Conservation (phyloP, 2,797 vertebrate genomes). For the Neoniphon sammara region DNA sequence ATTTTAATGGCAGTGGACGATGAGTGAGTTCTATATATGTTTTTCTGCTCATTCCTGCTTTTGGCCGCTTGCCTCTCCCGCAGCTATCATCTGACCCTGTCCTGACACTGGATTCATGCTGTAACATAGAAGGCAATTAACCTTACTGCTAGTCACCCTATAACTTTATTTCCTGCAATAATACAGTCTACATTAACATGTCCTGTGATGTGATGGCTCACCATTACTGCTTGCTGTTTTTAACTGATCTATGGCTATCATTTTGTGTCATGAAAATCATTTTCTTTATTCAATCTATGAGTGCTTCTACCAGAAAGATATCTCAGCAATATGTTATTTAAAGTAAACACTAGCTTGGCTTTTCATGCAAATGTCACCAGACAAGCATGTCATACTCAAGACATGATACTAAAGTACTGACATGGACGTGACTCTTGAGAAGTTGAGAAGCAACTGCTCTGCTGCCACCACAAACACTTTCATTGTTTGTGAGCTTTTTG, state of each 20-base stretch:
- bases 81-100: not conserved
- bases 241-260: not conserved
- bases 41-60: not conserved
- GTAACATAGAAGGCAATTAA: not conserved
- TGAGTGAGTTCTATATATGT: too few relatives aligned
- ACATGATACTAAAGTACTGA: slow-evolving; percentile 59
- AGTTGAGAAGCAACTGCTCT: not conserved
- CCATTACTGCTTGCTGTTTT: too few relatives aligned
- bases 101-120: not conserved
- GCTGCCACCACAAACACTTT: not conserved
- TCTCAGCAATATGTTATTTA: too few relatives aligned
- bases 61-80: not conserved
- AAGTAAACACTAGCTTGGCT: not conserved
- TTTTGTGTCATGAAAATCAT: too few relatives aligned
- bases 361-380: slow-evolving; percentile 5
- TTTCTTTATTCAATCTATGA: too few relatives aligned
- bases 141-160: too few relatives aligned
- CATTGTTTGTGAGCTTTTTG: not conserved
- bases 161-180: too few relatives aligned
- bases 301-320: too few relatives aligned
- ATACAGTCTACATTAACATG: too few relatives aligned
- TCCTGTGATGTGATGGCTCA: too few relatives aligned
- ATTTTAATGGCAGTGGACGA: too few relatives aligned
- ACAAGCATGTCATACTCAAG: slow-evolving; percentile 17
- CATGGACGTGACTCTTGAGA: not conserved